A percentile compares a stretch with the other conserved stretches of the same genome.
phyloP scores from a whole-genome alignment of 1,140 invertebrate genomes.

The Mactra quadrangularis region DNA sequence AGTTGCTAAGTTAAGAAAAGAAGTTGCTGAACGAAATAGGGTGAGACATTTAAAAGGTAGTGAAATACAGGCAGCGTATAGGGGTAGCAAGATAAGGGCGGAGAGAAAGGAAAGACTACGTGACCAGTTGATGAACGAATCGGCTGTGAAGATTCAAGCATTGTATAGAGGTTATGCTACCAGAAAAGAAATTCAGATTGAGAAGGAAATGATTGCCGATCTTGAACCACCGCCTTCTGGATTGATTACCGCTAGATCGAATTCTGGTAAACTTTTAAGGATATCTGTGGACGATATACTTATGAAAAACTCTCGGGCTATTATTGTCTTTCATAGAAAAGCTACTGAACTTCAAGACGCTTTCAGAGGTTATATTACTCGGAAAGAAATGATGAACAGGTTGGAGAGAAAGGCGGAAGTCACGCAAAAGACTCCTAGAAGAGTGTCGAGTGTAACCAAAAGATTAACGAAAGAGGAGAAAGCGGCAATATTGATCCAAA shows the following conservation, averaged over 20 bases:
- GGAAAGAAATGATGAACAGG: slow-evolving; percentile 35
- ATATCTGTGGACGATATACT: slow-evolving; percentile 45
- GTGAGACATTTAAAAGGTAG: slow-evolving; percentile 7
- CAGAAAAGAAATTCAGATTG: slow-evolving; percentile 29
- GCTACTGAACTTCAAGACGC: slow-evolving; percentile 44
- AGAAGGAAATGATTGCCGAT: slow-evolving; percentile 41
- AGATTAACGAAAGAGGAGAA: slow-evolving; percentile 19
- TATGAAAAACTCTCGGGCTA: slow-evolving; percentile 39
- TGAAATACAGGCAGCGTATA: slow-evolving; percentile 33
- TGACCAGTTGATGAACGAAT: slow-evolving; percentile 5
- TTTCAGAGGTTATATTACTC: slow-evolving; percentile 30
- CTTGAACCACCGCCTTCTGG: slow-evolving; percentile 36
- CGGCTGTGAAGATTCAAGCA: slow-evolving; percentile 49
- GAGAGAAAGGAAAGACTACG: neutral
- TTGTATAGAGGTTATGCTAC: slow-evolving; percentile 39
- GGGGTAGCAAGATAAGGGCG: slow-evolving; percentile 17
- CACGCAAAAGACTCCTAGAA: slow-evolving; percentile 33
- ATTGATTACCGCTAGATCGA: slow-evolving; percentile 21
- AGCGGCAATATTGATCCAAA: slow-evolving; percentile 51
- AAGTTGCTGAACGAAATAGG: neutral
- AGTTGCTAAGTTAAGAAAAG: neutral
- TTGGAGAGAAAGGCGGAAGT: slow-evolving; percentile 22
- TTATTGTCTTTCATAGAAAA: slow-evolving; percentile 52
- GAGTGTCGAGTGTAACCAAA: neutral
- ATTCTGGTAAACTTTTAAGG: slow-evolving; percentile 33